A percentile compares a stretch with the other conserved stretches of the same genome.
These are phyloP conservation scores for Cybosia mesomella DNA, from an alignment of 2,888 invertebrate genomes.

Conservation along the genomic window DNA sequence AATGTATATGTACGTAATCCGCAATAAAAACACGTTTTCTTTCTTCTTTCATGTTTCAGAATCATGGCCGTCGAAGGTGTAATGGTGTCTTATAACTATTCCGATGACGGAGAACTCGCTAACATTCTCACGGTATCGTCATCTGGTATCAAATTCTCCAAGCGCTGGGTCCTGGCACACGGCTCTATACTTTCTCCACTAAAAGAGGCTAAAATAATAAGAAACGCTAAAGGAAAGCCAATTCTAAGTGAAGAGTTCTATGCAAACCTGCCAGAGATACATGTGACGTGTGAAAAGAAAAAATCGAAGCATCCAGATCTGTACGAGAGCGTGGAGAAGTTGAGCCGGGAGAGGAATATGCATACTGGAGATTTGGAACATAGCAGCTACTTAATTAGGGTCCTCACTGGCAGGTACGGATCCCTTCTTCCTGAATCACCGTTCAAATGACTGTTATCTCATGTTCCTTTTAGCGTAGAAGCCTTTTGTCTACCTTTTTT, in stretches of 20 bases:
- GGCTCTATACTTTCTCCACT: conserved; percentile 82
- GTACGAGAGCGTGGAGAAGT: conserved; percentile 70
- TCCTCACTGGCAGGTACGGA: conserved; percentile 75
- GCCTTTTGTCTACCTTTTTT: too few relatives aligned
- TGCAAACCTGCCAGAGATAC: conserved; percentile 77
- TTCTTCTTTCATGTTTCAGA: conserved; percentile 28
- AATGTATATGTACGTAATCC: too few relatives aligned
- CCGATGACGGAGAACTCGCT: conserved; percentile 74
- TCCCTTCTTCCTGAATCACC: not conserved
- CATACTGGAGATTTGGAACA: conserved; percentile 71
- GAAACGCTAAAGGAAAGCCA: conserved; percentile 73
- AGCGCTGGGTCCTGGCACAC: conserved; percentile 85
- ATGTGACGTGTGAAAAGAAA: conserved; percentile 78
- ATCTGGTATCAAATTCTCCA: conserved; percentile 83
- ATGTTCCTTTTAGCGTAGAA: too few relatives aligned
- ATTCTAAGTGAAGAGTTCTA: conserved; percentile 80
- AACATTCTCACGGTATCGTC: conserved; percentile 82
- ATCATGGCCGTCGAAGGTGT: conserved; percentile 81
- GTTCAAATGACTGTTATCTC: too few relatives aligned
- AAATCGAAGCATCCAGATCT: conserved; percentile 56
- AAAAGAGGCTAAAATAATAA: conserved; percentile 75
- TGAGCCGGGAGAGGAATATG: conserved; percentile 70
- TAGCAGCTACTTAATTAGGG: conserved; percentile 77
- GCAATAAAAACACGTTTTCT: not conserved
- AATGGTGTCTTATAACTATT: conserved; percentile 83